These are phyloP conservation scores for Heterohyrax brucei DNA, from an alignment of 2,797 vertebrate genomes.

Conservation along the genomic window DNA sequence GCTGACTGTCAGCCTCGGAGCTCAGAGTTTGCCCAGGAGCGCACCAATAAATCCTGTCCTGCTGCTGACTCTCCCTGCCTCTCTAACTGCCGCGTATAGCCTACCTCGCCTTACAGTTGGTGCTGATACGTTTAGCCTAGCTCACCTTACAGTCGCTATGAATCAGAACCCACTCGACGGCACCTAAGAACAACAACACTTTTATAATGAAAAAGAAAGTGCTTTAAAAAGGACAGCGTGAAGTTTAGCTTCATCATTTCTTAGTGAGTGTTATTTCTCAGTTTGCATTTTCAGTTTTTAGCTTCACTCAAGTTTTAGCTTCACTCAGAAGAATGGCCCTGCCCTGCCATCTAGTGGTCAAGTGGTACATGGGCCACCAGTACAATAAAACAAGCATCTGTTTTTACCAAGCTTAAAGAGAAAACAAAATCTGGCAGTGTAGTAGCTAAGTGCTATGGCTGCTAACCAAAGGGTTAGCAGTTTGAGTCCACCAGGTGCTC, in stretches of 20 bases:
- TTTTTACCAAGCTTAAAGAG: constrained; percentile 13
- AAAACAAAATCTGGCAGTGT: background rate
- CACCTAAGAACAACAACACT: background rate
- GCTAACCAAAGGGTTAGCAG: too few species aligned
- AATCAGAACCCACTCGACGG: too few species aligned
- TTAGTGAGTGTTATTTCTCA: background rate
- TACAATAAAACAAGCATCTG: background rate
- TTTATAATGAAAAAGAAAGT: background rate
- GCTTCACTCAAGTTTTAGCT: background rate
- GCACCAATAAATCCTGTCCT: too few species aligned
- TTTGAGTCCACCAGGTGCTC: too few species aligned
- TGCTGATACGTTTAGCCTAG: too few species aligned
- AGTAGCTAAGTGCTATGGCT: too few species aligned
- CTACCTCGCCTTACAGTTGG: too few species aligned
- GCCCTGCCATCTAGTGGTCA: constrained; percentile 72
- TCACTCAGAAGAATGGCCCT: background rate
- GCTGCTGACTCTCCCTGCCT: too few species aligned
- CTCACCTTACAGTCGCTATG: too few species aligned
- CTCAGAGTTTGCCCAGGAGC: too few species aligned
- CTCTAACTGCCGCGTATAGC: too few species aligned
- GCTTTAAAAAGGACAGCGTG: background rate
- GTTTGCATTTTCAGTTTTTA: background rate
- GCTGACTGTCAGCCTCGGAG: too few species aligned
- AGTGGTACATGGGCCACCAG: background rate
- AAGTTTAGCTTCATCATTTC: background rate